Evolutionary conservation across 2,888 invertebrate genomes (phyloP).

Genomic region (Dioctria rufipes): DNA sequence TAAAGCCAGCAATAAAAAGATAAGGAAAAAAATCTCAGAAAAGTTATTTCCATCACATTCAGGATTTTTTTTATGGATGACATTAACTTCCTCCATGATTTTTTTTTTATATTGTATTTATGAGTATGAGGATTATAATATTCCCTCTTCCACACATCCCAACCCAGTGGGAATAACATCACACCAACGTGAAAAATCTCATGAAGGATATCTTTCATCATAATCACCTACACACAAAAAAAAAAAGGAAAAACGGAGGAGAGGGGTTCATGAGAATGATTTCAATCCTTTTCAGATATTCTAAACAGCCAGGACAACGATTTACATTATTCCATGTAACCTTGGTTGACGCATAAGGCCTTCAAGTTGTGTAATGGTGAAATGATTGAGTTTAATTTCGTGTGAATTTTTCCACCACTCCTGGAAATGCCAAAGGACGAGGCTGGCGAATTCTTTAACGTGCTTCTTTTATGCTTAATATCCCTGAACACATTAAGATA

Average conservation of each 20-base stretch:
- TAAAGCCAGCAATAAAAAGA: too few relatives aligned
- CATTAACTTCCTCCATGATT: not conserved
- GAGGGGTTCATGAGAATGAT: not conserved
- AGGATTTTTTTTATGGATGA: not conserved
- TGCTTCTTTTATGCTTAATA: slow-evolving; percentile 27
- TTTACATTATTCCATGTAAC: not conserved
- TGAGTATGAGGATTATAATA: not conserved
- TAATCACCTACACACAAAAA: not conserved
- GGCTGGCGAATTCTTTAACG: not conserved
- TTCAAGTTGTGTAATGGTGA: slow-evolving; percentile 21
- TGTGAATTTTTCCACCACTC: slow-evolving; percentile 15
- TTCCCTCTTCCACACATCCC: not conserved
- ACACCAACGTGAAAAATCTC: not conserved
- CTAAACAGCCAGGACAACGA: not conserved
- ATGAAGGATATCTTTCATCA: slow-evolving; percentile 12
- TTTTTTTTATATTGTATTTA: not conserved
- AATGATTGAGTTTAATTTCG: slow-evolving; percentile 47
- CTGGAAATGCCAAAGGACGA: not conserved
- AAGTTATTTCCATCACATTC: too few relatives aligned
- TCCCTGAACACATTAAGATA: slow-evolving; percentile 47
- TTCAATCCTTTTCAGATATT: slow-evolving; percentile 16
- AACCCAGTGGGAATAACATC: not conserved
- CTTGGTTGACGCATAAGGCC: not conserved
- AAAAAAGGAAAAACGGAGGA: not conserved
- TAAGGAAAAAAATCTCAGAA: too few relatives aligned